Evolutionary conservation across 2,888 invertebrate species (phyloP), one percentile per base, ranked within the genome.

Genomic region (Heliconius erato): DNA sequence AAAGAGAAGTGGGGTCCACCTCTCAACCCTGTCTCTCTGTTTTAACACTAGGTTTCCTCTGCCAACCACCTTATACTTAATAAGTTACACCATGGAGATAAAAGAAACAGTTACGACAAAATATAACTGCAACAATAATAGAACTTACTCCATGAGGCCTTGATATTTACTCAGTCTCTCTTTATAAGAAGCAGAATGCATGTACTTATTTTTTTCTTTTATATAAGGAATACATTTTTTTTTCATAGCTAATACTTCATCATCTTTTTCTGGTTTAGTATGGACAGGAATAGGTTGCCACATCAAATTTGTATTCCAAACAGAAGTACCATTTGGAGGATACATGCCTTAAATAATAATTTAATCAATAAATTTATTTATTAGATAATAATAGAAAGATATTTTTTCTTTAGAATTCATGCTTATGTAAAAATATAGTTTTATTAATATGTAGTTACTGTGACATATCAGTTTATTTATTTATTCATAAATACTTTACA

Each of bases 241-340:
- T 88, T 97, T 97, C 94, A 94, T 94, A 1, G 92, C 91, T 9
- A 94, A 85, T n/a, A 98, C 89, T 88, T 96, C 92, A 94, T 99
- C 98, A 7, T 95, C 88, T 1, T 90, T 89, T 87, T 97, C 96
- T 0, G 97, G 97, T 2, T 93, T 87, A 0, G 98, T 97, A 87
- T 98, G 98, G 0, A 98, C 96, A 0, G 98, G 98, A 87, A 98
- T 97, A 0, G 98, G 98, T 91, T 98, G 98, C 98, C 98, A 98
- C 71, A 92, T 88, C 7, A 98, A 90, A 26, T 94, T 88, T 0
- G 90, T 65, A 87, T 97, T 95, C 98, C 98, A 98, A 9, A 93
- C 80, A 87, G 97, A 96, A 3, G 93, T 91, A 0, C 92, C 95
- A 6, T 88, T 87, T 0, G 98, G 98, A 7, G 98, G 97, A 91